These are phyloP conservation scores for Cololabis saira DNA, from an alignment of 2,113 vertebrate genomes.

Conservation along the genomic window DNA sequence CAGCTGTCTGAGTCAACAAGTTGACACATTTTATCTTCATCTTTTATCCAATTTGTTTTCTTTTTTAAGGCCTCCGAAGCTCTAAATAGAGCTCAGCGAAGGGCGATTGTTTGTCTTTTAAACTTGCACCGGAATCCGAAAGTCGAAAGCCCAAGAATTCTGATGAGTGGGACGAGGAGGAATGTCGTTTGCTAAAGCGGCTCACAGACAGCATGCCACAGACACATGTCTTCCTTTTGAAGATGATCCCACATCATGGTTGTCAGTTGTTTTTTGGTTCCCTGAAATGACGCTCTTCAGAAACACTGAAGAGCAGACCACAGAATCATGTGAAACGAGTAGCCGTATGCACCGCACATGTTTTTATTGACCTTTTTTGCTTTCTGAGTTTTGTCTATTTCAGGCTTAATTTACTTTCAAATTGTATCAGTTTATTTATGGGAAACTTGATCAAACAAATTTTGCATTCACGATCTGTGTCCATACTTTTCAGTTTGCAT, in stretches of 20 bases:
- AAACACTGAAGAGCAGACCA: conserved; percentile 24
- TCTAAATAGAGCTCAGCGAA: conserved; percentile 28
- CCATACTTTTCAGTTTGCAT: background rate
- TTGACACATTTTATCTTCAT: background rate
- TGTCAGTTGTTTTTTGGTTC: conserved; percentile 70
- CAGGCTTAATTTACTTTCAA: background rate
- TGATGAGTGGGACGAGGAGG: conserved; percentile 51
- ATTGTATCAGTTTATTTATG: background rate
- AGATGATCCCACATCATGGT: conserved; percentile 59
- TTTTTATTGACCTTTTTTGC: conserved; percentile 34
- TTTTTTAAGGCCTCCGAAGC: conserved; percentile 3
- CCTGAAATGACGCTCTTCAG: conserved; percentile 40
- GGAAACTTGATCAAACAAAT: background rate
- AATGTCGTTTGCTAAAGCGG: conserved; percentile 52
- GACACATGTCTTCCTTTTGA: conserved; percentile 67
- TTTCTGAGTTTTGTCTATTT: conserved; percentile 32
- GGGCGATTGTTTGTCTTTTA: conserved; percentile 37
- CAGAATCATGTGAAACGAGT: conserved; percentile 41
- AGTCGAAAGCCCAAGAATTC: conserved; percentile 52
- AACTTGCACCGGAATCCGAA: conserved; percentile 48
- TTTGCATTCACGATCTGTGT: background rate
- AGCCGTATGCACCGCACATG: conserved; percentile 26
- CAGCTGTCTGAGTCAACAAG: conserved; percentile 19
- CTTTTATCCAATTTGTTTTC: background rate
- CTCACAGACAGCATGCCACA: conserved; percentile 58